A percentile compares a stretch with the other conserved stretches of the same genome.
These are phyloP conservation scores for Semnornis frantzii DNA, from an alignment of 2,113 vertebrate genomes.

Conservation along the genomic window DNA sequence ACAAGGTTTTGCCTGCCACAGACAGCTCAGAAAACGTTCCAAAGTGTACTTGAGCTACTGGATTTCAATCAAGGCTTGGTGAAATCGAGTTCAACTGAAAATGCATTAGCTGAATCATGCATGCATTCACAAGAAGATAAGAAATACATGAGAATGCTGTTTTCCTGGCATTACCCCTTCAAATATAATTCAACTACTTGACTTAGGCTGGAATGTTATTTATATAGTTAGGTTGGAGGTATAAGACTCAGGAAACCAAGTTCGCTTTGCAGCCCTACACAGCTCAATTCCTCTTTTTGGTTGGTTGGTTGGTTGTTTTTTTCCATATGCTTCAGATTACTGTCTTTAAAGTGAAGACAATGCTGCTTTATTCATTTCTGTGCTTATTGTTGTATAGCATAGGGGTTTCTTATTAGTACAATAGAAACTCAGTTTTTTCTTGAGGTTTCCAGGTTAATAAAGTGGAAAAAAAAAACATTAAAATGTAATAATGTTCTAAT, in stretches of 20 bases:
- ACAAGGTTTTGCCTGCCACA: conserved; percentile 35
- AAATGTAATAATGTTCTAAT: neutral
- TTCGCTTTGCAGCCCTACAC: neutral
- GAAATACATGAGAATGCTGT: neutral
- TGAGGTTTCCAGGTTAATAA: neutral
- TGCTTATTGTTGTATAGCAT: neutral
- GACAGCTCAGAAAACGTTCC: conserved; percentile 30
- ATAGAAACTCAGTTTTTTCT: neutral
- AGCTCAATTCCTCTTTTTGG: too few species aligned
- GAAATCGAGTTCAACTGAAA: conserved; percentile 3
- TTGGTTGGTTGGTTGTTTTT: neutral
- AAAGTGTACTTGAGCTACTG: neutral
- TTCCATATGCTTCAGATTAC: neutral
- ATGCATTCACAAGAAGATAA: neutral
- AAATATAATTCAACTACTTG: neutral
- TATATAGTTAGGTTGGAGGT: neutral
- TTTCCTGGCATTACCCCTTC: neutral
- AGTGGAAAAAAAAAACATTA: neutral
- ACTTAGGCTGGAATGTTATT: neutral
- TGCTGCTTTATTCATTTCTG: neutral
- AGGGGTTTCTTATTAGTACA: neutral
- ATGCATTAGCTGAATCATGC: neutral
- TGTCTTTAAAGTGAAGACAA: neutral
- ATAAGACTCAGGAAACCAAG: neutral
- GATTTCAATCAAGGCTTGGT: conserved; percentile 5